A percentile compares a stretch with the other conserved stretches of the same genome.
These are phyloP conservation scores for Cryptoprocta ferox DNA, from an alignment of 2,797 vertebrate species.

Conservation along the genomic window DNA sequence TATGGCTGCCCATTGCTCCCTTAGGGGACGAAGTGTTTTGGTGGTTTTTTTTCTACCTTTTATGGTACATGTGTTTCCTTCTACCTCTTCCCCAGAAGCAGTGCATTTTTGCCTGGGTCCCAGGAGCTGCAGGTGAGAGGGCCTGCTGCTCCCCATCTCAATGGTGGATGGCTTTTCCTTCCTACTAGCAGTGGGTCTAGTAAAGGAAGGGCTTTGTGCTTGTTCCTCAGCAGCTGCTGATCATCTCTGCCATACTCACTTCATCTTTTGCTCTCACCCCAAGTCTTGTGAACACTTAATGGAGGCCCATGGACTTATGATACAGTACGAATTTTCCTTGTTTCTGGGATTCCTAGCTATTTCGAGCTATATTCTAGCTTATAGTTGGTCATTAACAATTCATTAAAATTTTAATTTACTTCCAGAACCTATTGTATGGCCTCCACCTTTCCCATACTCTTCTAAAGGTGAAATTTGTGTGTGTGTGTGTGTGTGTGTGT, in stretches of 20 bases:
- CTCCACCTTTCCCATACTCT: neutral
- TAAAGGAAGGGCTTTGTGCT: neutral
- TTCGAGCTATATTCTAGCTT: neutral
- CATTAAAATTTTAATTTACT: neutral
- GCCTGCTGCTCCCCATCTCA: neutral
- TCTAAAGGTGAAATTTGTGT: neutral
- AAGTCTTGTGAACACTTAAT: neutral
- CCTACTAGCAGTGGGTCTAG: neutral
- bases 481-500: neutral
- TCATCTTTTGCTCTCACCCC: neutral
- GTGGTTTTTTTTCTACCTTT: neutral
- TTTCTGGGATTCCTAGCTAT: neutral
- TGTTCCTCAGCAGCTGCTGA: neutral
- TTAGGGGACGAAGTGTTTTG: neutral
- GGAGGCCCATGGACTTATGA: neutral
- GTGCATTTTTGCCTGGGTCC: neutral
- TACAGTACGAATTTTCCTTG: neutral
- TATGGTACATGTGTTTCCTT: neutral
- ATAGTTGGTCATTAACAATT: neutral
- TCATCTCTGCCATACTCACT: neutral
- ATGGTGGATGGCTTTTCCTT: neutral
- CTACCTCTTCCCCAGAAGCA: neutral
- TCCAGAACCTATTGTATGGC: neutral
- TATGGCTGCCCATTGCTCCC: neutral
- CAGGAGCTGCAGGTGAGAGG: neutral